Conservation (phyloP, 2,797 vertebrate species). For the Lepilemur ruficaudatus region DNA sequence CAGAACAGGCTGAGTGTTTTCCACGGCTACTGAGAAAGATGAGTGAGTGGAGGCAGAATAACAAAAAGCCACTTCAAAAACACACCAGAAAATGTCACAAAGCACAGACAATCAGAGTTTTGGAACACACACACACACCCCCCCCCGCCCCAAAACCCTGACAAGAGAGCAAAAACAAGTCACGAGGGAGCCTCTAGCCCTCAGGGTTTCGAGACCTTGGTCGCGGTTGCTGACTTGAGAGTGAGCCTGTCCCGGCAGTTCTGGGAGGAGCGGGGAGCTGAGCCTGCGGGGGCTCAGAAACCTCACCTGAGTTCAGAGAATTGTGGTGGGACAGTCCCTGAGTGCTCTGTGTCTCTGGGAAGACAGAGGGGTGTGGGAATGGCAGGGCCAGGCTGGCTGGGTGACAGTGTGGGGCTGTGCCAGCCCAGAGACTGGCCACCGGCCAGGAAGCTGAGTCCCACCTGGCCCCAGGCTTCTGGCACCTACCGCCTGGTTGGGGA, state of each 20-base stretch:
- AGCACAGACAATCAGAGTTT: slow-evolving; percentile 48
- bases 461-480: neutral
- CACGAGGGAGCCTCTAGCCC: slow-evolving; percentile 41
- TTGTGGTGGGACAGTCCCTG: slow-evolving; percentile 68
- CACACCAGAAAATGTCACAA: slow-evolving; percentile 70
- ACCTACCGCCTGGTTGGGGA: neutral
- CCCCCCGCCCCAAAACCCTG: neutral
- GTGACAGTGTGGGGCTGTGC: neutral
- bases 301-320: slow-evolving; percentile 75
- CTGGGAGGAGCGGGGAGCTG: slow-evolving; percentile 49
- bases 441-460: neutral
- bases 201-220: slow-evolving; percentile 46
- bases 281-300: slow-evolving; percentile 66
- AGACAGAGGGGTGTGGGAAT: slow-evolving; percentile 9
- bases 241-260: slow-evolving; percentile 70
- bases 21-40: slow-evolving; percentile 60
- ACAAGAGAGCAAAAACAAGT: slow-evolving; percentile 78
- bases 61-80: slow-evolving; percentile 86
- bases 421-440: neutral
- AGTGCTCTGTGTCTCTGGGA: slow-evolving; percentile 49
- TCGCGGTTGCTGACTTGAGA: slow-evolving; percentile 68
- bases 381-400: neutral
- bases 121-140: slow-evolving; percentile 49
- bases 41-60: slow-evolving; percentile 35
- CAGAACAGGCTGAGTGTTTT: slow-evolving; percentile 53